Conservation (phyloP, 1,140 invertebrate genomes). For the Acromyrmex charruanus region DNA sequence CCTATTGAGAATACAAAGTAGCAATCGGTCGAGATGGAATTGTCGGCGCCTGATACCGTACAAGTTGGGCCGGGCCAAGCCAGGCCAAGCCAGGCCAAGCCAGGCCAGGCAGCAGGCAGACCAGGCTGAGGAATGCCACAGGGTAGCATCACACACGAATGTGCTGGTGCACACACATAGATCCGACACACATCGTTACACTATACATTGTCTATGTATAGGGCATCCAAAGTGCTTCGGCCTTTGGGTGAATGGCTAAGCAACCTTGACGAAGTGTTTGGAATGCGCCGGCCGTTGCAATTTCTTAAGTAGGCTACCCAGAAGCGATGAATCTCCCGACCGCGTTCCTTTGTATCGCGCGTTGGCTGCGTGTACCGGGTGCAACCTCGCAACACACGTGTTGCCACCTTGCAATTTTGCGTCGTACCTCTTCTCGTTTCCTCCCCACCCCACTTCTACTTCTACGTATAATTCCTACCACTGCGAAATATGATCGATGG, state of each 20-base stretch:
- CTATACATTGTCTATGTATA: slow-evolving; percentile 18
- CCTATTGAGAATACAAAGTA: slow-evolving; percentile 40
- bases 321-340: slow-evolving; percentile 26
- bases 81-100: neutral
- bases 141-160: neutral
- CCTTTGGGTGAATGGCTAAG: slow-evolving; percentile 82
- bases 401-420: slow-evolving; percentile 46
- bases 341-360: slow-evolving; percentile 13
- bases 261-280: slow-evolving; percentile 82
- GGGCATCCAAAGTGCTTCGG: slow-evolving; percentile 74
- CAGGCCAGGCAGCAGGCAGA: neutral
- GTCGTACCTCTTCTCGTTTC: neutral
- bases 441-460: neutral
- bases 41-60: slow-evolving; percentile 38
- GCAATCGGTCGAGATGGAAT: slow-evolving; percentile 44
- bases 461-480: neutral
- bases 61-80: neutral
- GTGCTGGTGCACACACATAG: neutral
- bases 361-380: slow-evolving; percentile 20
- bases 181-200: neutral
- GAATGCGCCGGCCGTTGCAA: slow-evolving; percentile 81
- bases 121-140: slow-evolving; percentile 21
- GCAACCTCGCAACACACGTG: slow-evolving; percentile 16
- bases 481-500: slow-evolving; percentile 46
- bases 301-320: slow-evolving; percentile 76